A percentile compares a stretch with the other conserved stretches of the same genome.
phyloP scores from a whole-genome alignment of 2,888 invertebrate species.

The Sminthurinus aureus region DNA sequence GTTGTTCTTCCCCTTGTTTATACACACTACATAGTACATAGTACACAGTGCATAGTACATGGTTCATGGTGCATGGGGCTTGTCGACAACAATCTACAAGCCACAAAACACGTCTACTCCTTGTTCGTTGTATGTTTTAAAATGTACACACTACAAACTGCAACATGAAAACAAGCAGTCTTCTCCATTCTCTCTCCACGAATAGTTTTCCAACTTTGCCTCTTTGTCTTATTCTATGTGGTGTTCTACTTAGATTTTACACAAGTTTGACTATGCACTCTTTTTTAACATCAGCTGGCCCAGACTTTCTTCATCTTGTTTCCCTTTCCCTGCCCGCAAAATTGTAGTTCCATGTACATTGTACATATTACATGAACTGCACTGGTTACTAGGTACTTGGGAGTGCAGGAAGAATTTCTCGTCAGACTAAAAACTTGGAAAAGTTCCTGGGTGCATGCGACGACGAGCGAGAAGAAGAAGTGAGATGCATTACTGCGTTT shows the following conservation, averaged over 20 bases:
- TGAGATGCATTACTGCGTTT: constrained; percentile 20
- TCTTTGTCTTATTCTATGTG: constrained; percentile 20
- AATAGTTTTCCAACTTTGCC: neutral
- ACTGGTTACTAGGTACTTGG: no score
- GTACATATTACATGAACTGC: neutral
- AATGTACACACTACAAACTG: neutral
- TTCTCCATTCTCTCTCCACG: neutral
- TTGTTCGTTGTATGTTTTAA: neutral
- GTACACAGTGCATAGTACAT: no score
- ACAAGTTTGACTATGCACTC: neutral
- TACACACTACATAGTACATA: neutral
- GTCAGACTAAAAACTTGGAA: constrained; percentile 18
- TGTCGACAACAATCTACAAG: neutral
- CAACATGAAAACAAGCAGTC: neutral
- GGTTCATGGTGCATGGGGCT: neutral
- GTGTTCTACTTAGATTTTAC: constrained; percentile 16
- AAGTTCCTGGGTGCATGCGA: neutral
- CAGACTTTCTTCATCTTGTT: neutral
- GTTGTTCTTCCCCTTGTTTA: neutral
- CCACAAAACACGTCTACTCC: neutral
- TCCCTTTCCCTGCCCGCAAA: neutral
- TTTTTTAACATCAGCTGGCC: neutral
- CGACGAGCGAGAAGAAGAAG: neutral
- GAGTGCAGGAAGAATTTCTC: neutral
- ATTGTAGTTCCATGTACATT: neutral